Percentiles rank a stretch among this genome's conserved stretches.
Conservation (phyloP, 2,888 invertebrate species). For the Eugnorisma glareosa region DNA sequence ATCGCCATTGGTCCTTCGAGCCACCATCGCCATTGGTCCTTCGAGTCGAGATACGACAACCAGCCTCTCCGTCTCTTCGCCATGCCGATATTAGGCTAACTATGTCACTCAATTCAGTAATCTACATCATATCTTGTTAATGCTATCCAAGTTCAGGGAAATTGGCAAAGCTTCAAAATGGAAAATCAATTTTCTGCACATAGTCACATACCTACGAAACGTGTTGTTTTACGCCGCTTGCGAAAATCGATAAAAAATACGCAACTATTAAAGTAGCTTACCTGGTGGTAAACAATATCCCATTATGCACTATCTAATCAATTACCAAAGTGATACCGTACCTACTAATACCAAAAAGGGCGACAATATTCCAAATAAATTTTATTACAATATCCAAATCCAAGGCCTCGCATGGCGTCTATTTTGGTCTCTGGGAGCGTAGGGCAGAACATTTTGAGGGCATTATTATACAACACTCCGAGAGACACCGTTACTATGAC, state of each 20-base stretch:
- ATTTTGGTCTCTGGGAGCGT: constrained; percentile 92
- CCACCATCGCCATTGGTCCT: too few species aligned
- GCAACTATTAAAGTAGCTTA: not conserved
- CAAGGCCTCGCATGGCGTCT: constrained; percentile 92
- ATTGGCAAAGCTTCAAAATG: not conserved
- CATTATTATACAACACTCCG: constrained; percentile 93
- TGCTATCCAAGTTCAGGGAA: not conserved
- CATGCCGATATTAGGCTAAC: not conserved
- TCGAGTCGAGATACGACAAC: not conserved
- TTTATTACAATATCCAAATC: constrained; percentile 94
- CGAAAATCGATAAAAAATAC: constrained; percentile 1
- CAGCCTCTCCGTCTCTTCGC: not conserved
- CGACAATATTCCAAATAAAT: constrained; percentile 94
- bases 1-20: too few species aligned
- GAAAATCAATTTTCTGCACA: not conserved
- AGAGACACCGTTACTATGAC: constrained; percentile 95
- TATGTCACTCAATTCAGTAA: not conserved
- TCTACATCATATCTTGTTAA: not conserved
- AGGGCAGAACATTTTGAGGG: constrained; percentile 93
- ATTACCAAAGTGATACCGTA: constrained; percentile 8
- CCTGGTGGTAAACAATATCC: constrained; percentile 33
- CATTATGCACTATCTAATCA: constrained; percentile 33
- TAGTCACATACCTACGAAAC: not conserved
- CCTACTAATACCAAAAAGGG: constrained; percentile 93
- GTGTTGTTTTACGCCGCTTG: not conserved